phyloP scores from a whole-genome alignment of 2,888 invertebrate genomes.

The Eristalinus sepulchralis region DNA sequence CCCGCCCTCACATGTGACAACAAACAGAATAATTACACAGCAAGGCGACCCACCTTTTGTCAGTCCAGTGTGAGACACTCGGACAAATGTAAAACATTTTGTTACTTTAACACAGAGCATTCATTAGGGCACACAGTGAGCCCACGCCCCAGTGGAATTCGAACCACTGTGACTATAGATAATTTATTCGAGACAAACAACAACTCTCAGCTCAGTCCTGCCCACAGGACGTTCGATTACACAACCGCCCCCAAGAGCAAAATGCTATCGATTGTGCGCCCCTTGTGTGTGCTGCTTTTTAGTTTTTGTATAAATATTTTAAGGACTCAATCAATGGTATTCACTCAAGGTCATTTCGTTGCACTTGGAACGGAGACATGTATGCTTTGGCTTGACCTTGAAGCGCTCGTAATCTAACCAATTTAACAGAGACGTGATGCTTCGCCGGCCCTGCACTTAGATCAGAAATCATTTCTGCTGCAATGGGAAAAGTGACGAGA shows the following conservation, averaged over 20 bases:
- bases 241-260: neutral
- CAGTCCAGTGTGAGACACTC: neutral
- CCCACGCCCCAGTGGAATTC: neutral
- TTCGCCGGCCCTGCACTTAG: neutral
- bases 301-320: neutral
- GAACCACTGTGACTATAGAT: neutral
- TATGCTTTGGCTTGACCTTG: constrained; percentile 25
- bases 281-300: neutral
- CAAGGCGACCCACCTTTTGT: neutral
- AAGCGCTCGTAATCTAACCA: constrained; percentile 1
- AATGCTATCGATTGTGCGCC: neutral
- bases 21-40: neutral
- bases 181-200: constrained; percentile 11
- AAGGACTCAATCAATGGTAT: constrained; percentile 17
- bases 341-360: constrained; percentile 15
- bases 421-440: neutral
- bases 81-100: constrained; percentile 32
- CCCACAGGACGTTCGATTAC: neutral
- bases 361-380: neutral
- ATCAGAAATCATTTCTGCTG: neutral
- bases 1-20: neutral
- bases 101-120: neutral
- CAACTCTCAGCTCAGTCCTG: neutral
- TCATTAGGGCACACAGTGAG: neutral
- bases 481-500: neutral